Base-by-base conservation (phyloP, 2,888 invertebrate species). In the Apodemia duryi region DNA sequence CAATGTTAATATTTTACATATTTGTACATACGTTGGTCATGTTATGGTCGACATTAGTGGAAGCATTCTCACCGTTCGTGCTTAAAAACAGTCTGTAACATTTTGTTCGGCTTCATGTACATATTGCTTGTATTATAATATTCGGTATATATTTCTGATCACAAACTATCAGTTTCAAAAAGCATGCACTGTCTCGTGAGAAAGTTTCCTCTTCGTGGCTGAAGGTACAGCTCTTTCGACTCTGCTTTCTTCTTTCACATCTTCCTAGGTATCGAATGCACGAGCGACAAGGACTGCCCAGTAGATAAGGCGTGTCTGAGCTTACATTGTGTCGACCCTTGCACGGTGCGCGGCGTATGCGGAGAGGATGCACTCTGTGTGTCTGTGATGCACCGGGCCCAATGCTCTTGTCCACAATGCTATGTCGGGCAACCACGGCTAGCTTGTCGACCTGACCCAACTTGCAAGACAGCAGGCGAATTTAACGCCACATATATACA, bases 301-400 rank as follows among this genome's bases (percentile, higher is more conserved):
- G 95, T 95, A 92, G 97, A 97, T 92, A 96, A 97, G 93, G 96
- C 97, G 85, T 98, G 98, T 93, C 94, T 97, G 91, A 96, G 96
- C 92, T 95, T 95, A 90, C 96, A 96, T 92, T 98, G 98, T 91
- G 94, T 96, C 90, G 97, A 98, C 91, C 98, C 97, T 73, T 98
- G 98, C 93, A 95, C 95, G 81, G 94, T 97, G 81, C 95, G 97
- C 77, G 97, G 96, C 78, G 96, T 95, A 74, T 98, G 98, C 86
- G 98, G 98, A 74, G 94, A 95, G 79, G 97, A 97, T 88, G 97
- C 98, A 70, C 93, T 97, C 70, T 98, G 98, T 87, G 95, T 95
- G 79, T 95, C 97, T 68, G 94, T 97, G 72, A 92, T 96, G 82
- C 98, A 98, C 90, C 94, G 95, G 79, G 96, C 97, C 62, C 95